These are phyloP conservation scores for Cheilosia pagana DNA, from an alignment of 2,888 invertebrate species.

Conservation along the genomic window DNA sequence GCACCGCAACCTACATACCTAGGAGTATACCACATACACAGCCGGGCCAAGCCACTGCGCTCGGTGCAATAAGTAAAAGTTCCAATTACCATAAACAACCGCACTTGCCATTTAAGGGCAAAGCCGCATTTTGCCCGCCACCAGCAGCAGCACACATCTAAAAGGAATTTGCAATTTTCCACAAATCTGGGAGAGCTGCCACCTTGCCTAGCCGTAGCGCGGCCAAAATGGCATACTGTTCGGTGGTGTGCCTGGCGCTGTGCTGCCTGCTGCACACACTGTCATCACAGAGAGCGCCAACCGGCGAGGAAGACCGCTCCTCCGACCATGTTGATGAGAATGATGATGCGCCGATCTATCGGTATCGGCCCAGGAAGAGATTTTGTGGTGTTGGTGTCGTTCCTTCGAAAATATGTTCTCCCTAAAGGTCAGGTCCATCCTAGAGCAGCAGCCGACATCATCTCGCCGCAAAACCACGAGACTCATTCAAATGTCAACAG, in stretches of 20 bases:
- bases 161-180: conserved; percentile 71
- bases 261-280: conserved; percentile 13
- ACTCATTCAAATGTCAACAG: conserved; percentile 76
- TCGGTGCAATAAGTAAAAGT: conserved; percentile 72
- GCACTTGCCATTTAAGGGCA: conserved; percentile 74
- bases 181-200: conserved; percentile 67
- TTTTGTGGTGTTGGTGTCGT: conserved; percentile 46
- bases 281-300: conserved; percentile 11
- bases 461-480: conserved; percentile 11
- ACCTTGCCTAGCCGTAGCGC: conserved; percentile 39
- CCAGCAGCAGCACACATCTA: conserved; percentile 40
- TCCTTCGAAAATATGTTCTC: conserved; percentile 58
- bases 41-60: background rate
- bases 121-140: conserved; percentile 64
- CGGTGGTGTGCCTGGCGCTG: conserved; percentile 21
- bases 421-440: conserved; percentile 72
- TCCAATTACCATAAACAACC: conserved; percentile 75
- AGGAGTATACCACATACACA: conserved; percentile 28
- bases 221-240: conserved; percentile 43
- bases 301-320: conserved; percentile 22
- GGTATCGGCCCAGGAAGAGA: conserved; percentile 64
- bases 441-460: conserved; percentile 24
- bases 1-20: conserved; percentile 61
- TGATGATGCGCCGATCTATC: conserved; percentile 47
- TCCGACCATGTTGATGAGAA: conserved; percentile 39